These are phyloP conservation scores for Plusia festucae DNA, from an alignment of 2,888 invertebrate species.

Conservation along the genomic window DNA sequence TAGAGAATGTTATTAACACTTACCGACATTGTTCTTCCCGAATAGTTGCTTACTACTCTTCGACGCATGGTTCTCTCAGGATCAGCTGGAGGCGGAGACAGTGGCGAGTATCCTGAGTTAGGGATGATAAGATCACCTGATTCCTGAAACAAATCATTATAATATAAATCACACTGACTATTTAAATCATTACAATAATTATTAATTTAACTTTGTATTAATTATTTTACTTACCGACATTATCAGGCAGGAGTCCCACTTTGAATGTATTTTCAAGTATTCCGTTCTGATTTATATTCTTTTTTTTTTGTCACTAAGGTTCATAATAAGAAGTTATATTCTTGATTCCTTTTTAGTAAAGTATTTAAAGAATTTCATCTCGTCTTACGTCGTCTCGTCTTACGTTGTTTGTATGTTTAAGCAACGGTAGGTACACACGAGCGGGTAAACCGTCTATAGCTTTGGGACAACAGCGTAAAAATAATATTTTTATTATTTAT, in stretches of 20 bases:
- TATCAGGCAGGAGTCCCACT: constrained; percentile 6
- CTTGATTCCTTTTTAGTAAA: no score
- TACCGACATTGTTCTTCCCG: background rate
- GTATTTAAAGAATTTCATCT: constrained; percentile 2
- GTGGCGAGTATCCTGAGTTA: constrained; percentile 7
- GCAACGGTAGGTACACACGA: background rate
- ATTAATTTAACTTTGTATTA: constrained; percentile 1
- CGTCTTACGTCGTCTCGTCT: background rate
- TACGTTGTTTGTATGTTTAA: no score
- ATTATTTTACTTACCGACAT: constrained; percentile 7
- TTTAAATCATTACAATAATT: background rate
- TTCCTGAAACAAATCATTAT: background rate
- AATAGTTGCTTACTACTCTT: constrained; percentile 7
- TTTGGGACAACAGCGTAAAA: constrained; percentile 7
- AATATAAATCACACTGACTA: no score
- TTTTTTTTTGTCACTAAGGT: no score
- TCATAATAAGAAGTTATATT: no score
- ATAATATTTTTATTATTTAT: constrained; percentile 8
- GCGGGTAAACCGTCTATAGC: constrained; percentile 6
- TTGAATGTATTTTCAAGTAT: constrained; percentile 8
- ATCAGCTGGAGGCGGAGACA: constrained; percentile 8
- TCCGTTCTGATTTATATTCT: constrained; percentile 4
- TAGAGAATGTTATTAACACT: no score
- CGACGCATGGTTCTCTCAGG: constrained; percentile 10
- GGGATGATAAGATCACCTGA: constrained; percentile 7